phyloP scores from a whole-genome alignment of 1,140 invertebrate genomes.

The Riptortus pedestris region DNA sequence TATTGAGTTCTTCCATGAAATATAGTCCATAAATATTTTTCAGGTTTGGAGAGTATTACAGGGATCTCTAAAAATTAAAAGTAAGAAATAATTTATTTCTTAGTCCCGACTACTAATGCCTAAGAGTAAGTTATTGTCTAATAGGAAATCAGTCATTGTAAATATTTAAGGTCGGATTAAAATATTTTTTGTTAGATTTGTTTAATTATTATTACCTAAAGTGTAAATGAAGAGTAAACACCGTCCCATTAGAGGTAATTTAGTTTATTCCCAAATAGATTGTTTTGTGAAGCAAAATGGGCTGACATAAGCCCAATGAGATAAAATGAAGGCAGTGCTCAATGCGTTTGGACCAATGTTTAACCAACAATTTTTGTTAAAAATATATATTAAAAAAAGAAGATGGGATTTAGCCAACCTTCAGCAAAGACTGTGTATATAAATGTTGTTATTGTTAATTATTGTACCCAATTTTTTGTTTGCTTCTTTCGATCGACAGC shows the following conservation, averaged over 20 bases:
- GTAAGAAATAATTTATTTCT: too few species aligned
- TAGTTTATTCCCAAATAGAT: constrained; percentile 8
- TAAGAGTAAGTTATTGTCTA: too few species aligned
- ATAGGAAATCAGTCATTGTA: too few species aligned
- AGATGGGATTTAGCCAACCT: background rate
- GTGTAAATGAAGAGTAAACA: background rate
- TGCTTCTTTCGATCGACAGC: background rate
- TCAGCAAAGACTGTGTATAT: constrained; percentile 3
- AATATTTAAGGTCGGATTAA: background rate
- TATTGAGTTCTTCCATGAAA: too few species aligned
- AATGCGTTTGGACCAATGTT: constrained; percentile 6
- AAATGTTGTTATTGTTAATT: constrained; percentile 4
- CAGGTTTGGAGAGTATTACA: too few species aligned
- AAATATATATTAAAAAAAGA: background rate
- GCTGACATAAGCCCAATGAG: background rate
- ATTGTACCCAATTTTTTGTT: background rate
- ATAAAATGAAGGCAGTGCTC: background rate
- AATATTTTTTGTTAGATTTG: background rate
- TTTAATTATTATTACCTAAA: background rate
- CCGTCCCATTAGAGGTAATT: constrained; percentile 4
- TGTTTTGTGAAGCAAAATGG: constrained; percentile 1
- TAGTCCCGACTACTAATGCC: too few species aligned
- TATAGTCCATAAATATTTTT: too few species aligned
- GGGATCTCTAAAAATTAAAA: too few species aligned
- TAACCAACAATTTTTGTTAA: background rate